Base-by-base conservation (phyloP, 2,113 vertebrate genomes). In the Lonchura striata region DNA sequence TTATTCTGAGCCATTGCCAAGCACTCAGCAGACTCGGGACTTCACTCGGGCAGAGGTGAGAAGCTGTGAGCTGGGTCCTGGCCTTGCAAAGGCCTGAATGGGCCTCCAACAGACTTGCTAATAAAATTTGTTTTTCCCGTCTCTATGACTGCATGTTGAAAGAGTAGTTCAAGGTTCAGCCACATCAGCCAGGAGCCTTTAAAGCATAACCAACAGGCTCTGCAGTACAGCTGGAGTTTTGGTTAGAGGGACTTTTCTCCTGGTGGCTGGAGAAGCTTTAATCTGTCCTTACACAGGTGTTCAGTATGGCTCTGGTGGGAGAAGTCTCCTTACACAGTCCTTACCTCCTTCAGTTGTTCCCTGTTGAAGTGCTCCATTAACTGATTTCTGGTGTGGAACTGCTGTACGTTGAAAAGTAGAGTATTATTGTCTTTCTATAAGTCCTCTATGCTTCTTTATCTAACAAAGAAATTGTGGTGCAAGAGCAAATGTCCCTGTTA, bases 1-100 rank as follows among this genome's bases (percentile, higher is more conserved):
- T 64, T 98, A 97, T 2, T 93, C 98, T 41, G 98, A 98, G 87
- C 79, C 96, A 1, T 25, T 97, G 94, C 90, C 96, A 41, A 66
- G 93, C 35, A 80, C 57, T 75, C 98, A 98, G 76, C 97, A 97
- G 75, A 14, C 93, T 21, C 92, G 86, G 79, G 98, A 98, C 65
- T 95, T 96, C 57, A 70, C 92, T 86, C 68, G 94, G 53, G 61
- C 92, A 6, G 98, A 98, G 98, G 98, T 98, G 95, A 98, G 97
- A 37, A 61, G 47, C 22, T 6, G 1, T 24, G 7, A 39, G 46
- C 30, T 39, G 21, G 15, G 17, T 11, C 12, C 42, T 39, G 39
- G 1, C 35, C 35, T 69, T 33, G 33, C 56, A 27, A 47, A 64
- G 27, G 15, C 28, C 23, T 57, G 42, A 88, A 59, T 31, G 13